A percentile compares a stretch with the other conserved stretches of the same genome.
Evolutionary conservation across 2,888 invertebrate genomes (phyloP).

Genomic region (Nymphalis polychloros): DNA sequence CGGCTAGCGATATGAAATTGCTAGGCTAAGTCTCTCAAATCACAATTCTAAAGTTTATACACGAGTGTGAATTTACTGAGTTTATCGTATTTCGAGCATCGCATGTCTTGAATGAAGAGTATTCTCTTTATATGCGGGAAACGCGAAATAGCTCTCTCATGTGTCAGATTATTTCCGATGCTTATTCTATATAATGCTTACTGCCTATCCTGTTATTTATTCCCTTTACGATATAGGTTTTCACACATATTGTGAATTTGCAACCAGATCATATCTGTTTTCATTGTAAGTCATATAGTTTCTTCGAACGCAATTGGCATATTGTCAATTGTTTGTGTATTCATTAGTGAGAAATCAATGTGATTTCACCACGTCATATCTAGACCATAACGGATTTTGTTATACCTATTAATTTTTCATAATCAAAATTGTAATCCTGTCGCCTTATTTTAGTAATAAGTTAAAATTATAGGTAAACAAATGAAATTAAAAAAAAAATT

Average conservation of each 20-base stretch:
- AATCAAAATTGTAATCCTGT: no score
- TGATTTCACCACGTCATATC: no score
- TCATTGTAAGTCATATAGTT: no score
- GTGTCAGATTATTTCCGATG: constrained; percentile 11
- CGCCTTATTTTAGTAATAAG: no score
- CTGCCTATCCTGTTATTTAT: background rate
- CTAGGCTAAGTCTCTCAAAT: constrained; percentile 35
- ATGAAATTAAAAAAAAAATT: no score
- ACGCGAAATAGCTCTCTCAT: constrained; percentile 3
- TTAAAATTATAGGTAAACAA: no score
- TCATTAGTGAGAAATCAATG: no score
- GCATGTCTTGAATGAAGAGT: constrained; percentile 7
- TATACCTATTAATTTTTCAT: no score
- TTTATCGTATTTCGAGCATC: constrained; percentile 6
- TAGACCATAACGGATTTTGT: no score
- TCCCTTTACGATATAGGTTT: background rate
- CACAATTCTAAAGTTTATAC: constrained; percentile 32
- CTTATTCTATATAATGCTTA: constrained; percentile 2
- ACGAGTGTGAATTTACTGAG: constrained; percentile 12
- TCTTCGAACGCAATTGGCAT: background rate
- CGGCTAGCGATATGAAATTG: constrained; percentile 35
- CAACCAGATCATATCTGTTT: no score
- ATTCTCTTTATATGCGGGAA: constrained; percentile 8
- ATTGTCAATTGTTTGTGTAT: no score
- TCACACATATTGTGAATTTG: background rate